Conservation (phyloP, 2,888 invertebrate genomes). For the Eudasyphora cyanicolor region DNA sequence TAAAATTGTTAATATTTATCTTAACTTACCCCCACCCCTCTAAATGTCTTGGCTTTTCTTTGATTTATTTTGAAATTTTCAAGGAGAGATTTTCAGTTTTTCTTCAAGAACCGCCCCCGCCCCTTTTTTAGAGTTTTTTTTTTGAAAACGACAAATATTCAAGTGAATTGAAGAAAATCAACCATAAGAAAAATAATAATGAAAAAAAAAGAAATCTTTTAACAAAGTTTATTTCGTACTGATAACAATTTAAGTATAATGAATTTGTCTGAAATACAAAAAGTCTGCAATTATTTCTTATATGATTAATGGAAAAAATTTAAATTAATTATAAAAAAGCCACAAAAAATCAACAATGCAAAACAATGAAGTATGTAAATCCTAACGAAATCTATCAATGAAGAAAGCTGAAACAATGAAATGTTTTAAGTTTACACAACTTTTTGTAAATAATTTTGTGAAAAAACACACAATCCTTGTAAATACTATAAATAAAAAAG, state of each 20-base stretch:
- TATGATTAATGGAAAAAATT: constrained; percentile 49
- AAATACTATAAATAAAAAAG: constrained; percentile 16
- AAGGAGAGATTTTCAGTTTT: constrained; percentile 61
- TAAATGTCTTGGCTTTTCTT: background rate
- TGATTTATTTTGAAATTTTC: constrained; percentile 27
- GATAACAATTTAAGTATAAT: constrained; percentile 64
- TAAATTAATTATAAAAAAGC: constrained; percentile 32
- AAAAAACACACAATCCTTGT: background rate
- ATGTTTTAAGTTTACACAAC: background rate
- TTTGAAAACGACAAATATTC: background rate
- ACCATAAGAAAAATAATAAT: background rate
- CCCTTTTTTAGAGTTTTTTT: background rate
- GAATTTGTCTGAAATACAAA: constrained; percentile 67
- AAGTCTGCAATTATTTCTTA: constrained; percentile 72
- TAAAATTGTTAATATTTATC: background rate
- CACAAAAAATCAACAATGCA: constrained; percentile 1
- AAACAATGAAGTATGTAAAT: constrained; percentile 17
- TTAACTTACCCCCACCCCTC: background rate
- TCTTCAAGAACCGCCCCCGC: background rate
- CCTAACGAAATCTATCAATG: constrained; percentile 25
- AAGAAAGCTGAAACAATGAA: background rate
- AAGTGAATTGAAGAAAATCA: background rate
- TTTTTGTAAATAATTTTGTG: constrained; percentile 20
- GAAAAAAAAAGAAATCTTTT: constrained; percentile 34
- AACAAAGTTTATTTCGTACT: constrained; percentile 63